Percentiles rank a stretch among this genome's conserved stretches.
Conservation (phyloP, 2,113 vertebrate species). For the Peucedramus taeniatus region DNA sequence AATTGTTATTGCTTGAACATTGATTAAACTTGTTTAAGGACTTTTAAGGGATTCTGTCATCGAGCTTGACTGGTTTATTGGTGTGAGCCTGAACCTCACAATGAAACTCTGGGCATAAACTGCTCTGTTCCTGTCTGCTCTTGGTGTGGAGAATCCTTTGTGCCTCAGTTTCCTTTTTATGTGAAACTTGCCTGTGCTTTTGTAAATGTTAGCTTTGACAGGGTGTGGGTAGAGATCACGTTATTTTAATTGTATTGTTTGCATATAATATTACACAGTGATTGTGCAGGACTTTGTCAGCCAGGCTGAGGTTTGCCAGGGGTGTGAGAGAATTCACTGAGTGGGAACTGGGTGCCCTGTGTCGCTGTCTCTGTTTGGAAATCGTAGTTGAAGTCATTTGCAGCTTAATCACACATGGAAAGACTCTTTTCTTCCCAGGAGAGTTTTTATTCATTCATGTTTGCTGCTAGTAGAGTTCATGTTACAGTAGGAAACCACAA, state of each 20-base stretch:
- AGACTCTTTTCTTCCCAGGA: not conserved
- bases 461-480: not conserved
- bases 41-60: not conserved
- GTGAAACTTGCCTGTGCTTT: not conserved
- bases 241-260: not conserved
- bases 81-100: not conserved
- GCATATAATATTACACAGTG: not conserved
- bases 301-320: not conserved
- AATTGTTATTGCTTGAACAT: not conserved
- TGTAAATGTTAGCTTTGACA: not conserved
- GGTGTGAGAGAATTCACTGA: not conserved
- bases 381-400: not conserved
- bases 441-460: constrained; percentile 11
- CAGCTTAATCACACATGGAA: not conserved
- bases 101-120: not conserved
- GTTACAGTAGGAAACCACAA: not conserved
- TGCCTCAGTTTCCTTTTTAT: not conserved
- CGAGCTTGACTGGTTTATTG: not conserved
- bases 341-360: not conserved
- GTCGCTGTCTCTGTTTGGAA: not conserved
- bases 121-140: not conserved
- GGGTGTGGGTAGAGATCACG: not conserved
- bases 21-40: not conserved
- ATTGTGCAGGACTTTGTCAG: not conserved
- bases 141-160: not conserved